These are phyloP conservation scores for Coreius guichenoti DNA, from an alignment of 2,797 vertebrate species.

Conservation along the genomic window DNA sequence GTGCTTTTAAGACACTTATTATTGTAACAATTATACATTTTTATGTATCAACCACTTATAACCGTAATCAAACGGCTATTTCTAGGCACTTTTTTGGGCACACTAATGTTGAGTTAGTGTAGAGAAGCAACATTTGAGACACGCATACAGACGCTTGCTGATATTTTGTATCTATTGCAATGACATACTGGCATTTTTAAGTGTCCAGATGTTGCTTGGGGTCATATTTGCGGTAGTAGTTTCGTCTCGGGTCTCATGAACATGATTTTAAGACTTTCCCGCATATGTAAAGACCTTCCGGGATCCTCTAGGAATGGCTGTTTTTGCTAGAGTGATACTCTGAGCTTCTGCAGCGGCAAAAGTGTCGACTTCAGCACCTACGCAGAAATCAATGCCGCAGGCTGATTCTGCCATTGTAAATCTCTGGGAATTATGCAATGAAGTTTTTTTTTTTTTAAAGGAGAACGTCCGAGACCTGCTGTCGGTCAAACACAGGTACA, in stretches of 20 bases:
- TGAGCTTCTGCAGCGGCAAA: slow-evolving; percentile 8
- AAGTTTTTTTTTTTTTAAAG: not conserved
- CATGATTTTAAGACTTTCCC: not conserved
- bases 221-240: not conserved
- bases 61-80: not conserved
- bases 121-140: not conserved
- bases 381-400: slow-evolving; percentile 41
- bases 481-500: not conserved
- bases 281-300: not conserved
- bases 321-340: slow-evolving; percentile 16
- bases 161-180: not conserved
- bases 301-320: not conserved
- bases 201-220: not conserved
- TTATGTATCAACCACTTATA: not conserved
- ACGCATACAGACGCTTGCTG: no score
- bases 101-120: not conserved
- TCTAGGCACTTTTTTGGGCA: not conserved
- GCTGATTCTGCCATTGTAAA: slow-evolving; percentile 7
- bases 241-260: not conserved
- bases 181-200: not conserved
- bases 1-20: not conserved
- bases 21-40: not conserved
- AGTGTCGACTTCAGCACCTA: slow-evolving; percentile 40
- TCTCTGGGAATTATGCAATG: slow-evolving; percentile 19
- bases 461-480: not conserved